Conservation (phyloP, 1,140 invertebrate species). For the Daktulosphaira vitifoliae region DNA sequence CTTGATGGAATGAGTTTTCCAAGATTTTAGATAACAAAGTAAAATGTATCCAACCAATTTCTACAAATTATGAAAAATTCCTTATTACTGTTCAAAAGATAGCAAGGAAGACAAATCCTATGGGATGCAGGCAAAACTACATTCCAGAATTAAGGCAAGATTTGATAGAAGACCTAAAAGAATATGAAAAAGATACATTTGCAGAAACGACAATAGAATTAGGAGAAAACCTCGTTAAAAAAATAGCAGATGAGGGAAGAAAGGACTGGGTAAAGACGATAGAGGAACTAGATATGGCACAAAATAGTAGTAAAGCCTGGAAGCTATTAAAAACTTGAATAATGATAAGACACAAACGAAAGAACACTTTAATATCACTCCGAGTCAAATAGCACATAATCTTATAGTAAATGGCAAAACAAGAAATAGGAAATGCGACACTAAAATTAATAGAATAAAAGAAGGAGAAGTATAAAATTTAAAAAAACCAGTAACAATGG, state of each 20-base stretch:
- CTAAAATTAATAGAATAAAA: too few relatives aligned
- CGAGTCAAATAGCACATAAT: constrained; percentile 15
- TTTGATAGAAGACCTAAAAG: too few relatives aligned
- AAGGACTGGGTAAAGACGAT: neutral
- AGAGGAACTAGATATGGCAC: constrained; percentile 14
- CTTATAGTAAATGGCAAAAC: constrained; percentile 18
- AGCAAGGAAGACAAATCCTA: constrained; percentile 18
- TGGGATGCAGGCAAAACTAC: too few relatives aligned
- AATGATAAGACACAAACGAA: neutral
- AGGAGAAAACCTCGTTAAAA: constrained; percentile 7
- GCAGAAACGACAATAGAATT: neutral
- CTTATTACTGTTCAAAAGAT: neutral
- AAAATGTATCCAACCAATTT: neutral
- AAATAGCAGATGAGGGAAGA: too few relatives aligned
- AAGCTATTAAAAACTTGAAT: constrained; percentile 23
- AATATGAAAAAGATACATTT: neutral
- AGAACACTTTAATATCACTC: constrained; percentile 8
- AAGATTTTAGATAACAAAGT: constrained; percentile 13
- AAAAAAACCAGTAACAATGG: neutral
- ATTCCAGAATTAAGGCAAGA: too few relatives aligned
- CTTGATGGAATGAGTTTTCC: neutral
- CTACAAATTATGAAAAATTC: constrained; percentile 6
- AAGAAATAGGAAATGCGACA: constrained; percentile 1
- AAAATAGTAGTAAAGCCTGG: constrained; percentile 17
- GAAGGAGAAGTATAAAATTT: neutral